Conservation (phyloP, 2,888 invertebrate species). For the Scaptomyza polygonia region DNA sequence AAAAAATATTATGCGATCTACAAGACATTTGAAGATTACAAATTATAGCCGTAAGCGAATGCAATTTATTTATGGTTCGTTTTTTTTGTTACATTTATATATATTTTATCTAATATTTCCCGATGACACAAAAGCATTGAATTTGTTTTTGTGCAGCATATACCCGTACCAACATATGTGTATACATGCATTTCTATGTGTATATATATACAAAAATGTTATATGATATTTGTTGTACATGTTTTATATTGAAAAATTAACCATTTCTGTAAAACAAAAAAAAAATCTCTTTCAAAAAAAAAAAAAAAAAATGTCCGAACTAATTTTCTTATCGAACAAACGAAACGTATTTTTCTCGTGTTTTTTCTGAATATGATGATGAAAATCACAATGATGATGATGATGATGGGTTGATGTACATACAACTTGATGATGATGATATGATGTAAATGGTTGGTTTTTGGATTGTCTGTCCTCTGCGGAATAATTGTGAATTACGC, state of each 20-base stretch:
- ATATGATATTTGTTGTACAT: constrained; percentile 70
- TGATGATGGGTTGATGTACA: constrained; percentile 78
- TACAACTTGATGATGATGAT: constrained; percentile 79
- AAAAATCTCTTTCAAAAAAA: constrained; percentile 38
- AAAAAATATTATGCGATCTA: constrained; percentile 29
- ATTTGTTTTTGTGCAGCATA: constrained; percentile 51
- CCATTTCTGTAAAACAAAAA: constrained; percentile 78
- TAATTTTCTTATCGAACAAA: constrained; percentile 85
- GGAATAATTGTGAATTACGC: constrained; percentile 41
- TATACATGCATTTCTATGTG: constrained; percentile 51
- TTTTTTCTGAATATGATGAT: constrained; percentile 85
- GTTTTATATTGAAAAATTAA: constrained; percentile 63
- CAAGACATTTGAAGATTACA: constrained; percentile 24
- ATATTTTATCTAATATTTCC: constrained; percentile 27
- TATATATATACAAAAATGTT: constrained; percentile 57
- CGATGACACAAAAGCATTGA: constrained; percentile 32
- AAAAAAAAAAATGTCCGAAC: constrained; percentile 84
- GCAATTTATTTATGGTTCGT: constrained; percentile 52
- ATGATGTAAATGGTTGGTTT: constrained; percentile 68
- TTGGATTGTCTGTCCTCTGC: constrained; percentile 65
- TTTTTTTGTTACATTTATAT: constrained; percentile 35
- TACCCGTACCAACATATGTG: constrained; percentile 51
- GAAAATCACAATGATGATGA: constrained; percentile 84
- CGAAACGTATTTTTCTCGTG: constrained; percentile 85
- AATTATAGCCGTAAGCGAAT: constrained; percentile 40